phyloP scores from a whole-genome alignment of 2,797 vertebrate genomes.

The Karalla daura region DNA sequence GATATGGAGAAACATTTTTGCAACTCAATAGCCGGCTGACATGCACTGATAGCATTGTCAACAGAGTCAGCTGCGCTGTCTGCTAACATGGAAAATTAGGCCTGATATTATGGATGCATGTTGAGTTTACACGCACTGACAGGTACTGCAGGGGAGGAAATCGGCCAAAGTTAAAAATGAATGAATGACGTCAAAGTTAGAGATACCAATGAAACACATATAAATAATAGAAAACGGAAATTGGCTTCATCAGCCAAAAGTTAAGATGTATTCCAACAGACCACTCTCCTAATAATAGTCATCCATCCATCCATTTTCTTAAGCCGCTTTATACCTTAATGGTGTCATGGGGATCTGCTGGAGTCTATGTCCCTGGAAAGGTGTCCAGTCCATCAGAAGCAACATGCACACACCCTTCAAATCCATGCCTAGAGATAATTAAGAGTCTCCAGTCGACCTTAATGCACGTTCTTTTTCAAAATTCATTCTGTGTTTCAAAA shows the following conservation, averaged over 20 bases:
- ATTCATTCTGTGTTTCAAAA: too few relatives aligned
- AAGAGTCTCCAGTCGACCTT: too few relatives aligned
- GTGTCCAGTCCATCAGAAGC: too few relatives aligned
- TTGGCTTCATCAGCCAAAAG: background rate
- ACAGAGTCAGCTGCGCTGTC: slow-evolving; percentile 48
- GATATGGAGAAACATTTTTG: slow-evolving; percentile 66
- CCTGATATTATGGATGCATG: slow-evolving; percentile 35
- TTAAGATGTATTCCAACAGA: background rate
- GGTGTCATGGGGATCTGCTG: too few relatives aligned
- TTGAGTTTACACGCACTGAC: slow-evolving; percentile 54
- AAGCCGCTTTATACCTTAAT: too few relatives aligned
- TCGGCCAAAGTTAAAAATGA: slow-evolving; percentile 5
- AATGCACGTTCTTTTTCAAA: too few relatives aligned
- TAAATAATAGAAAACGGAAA: background rate
- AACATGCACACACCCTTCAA: too few relatives aligned
- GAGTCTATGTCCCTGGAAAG: too few relatives aligned
- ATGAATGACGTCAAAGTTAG: slow-evolving; percentile 1
- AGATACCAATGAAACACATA: background rate
- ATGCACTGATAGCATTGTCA: slow-evolving; percentile 68
- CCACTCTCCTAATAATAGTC: background rate
- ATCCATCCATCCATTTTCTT: too few relatives aligned
- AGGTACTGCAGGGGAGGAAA: slow-evolving; percentile 32
- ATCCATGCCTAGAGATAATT: too few relatives aligned
- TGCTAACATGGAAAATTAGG: slow-evolving; percentile 47
- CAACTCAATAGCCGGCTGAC: slow-evolving; percentile 75